Evolutionary conservation across 2,888 invertebrate genomes (phyloP), one percentile per base, ranked within the genome.

Genomic region (Tiliacea citrago): DNA sequence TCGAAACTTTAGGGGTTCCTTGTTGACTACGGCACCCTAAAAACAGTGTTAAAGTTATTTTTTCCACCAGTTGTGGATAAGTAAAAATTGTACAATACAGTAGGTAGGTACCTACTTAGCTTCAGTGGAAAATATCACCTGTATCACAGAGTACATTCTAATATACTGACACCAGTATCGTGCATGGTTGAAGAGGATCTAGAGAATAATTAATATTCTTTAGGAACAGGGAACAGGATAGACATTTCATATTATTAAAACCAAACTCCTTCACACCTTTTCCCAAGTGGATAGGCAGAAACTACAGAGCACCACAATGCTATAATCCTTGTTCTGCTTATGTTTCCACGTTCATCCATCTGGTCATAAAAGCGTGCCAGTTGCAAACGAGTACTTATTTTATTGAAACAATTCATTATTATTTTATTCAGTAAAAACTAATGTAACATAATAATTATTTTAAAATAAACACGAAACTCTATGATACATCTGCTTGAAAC

Each of bases 401-500:
- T n/a, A 61, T 39, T 39, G 8, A 61, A 16, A 5, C 16, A 61
- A 24, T 55, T 13, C 8, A 60, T 60, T 39, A 3, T 21, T n/a
- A n/a, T n/a, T n/a, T 4, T 13, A 35, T 12, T 47, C 12, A n/a
- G 18, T 7, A 13, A 39, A 47, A 29, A 45, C 0, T 0, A 35
- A 18, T 29, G n/a, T n/a, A 24, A 45, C 0, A 7, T 60, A 5
- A 55, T 0, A 1, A 21, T 21, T 21, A 0, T 29, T n/a, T n/a
- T n/a, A n/a, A n/a, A 18, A 4, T 39, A 39, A 39, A 39, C 39
- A 39, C 5, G 13, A 9, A 45, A 5, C 8, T 35, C 0, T 45
- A 7, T 2, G 24, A 9, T 6, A 9, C 18, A 24, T 1, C 12
- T 80, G 51, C 78, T 0, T 84, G 49, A 55, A 79, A 81, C 21